phyloP scores from a whole-genome alignment of 2,888 invertebrate species.

The Lathronympha strigana region DNA sequence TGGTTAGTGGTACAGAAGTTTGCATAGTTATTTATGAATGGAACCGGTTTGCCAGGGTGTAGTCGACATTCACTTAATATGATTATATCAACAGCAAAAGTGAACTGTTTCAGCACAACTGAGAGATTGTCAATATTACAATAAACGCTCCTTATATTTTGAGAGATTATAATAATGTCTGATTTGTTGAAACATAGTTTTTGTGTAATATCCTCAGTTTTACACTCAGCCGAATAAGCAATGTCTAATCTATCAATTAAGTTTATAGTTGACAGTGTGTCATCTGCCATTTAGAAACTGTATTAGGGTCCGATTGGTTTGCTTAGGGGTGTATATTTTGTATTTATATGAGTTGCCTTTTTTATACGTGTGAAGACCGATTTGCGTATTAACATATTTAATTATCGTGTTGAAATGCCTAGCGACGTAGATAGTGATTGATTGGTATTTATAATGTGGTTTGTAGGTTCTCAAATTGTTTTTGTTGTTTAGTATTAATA shows the following conservation, averaged over 20 bases:
- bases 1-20: constrained; percentile 21
- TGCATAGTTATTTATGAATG: constrained; percentile 12
- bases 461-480: no score
- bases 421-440: no score
- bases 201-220: background rate
- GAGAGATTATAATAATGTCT: background rate
- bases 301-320: no score
- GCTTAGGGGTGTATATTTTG: background rate
- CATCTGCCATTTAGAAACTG: background rate
- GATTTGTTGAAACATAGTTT: background rate
- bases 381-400: no score
- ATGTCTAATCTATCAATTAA: no score
- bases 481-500: no score
- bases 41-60: constrained; percentile 16
- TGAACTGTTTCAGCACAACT: constrained; percentile 7
- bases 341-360: background rate
- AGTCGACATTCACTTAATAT: constrained; percentile 43
- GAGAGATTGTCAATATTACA: constrained; percentile 33
- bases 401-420: no score
- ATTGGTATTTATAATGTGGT: no score
- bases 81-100: constrained; percentile 32
- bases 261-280: background rate
- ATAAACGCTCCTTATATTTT: constrained; percentile 11
- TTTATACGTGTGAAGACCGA: no score
- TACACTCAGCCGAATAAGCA: background rate